These are phyloP conservation scores for Pterois miles DNA, from an alignment of 2,797 vertebrate genomes.

Conservation along the genomic window DNA sequence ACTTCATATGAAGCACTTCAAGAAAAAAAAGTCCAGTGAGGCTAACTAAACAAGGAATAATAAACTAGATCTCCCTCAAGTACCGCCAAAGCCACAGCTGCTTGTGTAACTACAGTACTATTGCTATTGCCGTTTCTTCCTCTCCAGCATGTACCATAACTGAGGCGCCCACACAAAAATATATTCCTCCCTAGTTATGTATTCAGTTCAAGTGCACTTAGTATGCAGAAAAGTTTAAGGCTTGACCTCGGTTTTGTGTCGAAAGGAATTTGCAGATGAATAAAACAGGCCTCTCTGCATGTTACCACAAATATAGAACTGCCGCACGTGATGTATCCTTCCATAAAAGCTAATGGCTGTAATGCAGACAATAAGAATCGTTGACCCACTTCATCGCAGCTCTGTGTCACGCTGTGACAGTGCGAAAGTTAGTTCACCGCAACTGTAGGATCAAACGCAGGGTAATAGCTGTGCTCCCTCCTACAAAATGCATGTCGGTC, in stretches of 20 bases:
- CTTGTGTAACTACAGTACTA: conserved; percentile 56
- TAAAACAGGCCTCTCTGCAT: conserved; percentile 45
- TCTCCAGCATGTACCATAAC: conserved; percentile 38
- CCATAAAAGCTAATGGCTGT: conserved; percentile 62
- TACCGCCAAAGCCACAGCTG: conserved; percentile 51
- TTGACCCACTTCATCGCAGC: conserved; percentile 68
- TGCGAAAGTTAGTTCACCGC: conserved; percentile 46
- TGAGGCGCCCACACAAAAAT: conserved; percentile 52
- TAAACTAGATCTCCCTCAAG: conserved; percentile 69
- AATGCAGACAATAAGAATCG: conserved; percentile 64
- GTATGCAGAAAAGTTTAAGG: conserved; percentile 51
- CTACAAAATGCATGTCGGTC: conserved; percentile 74
- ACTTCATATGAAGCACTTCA: conserved; percentile 62
- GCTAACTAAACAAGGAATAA: conserved; percentile 77
- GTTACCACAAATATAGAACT: conserved; percentile 45
- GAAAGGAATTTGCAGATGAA: conserved; percentile 52
- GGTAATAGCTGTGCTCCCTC: conserved; percentile 45
- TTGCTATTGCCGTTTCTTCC: conserved; percentile 38
- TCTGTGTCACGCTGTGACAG: conserved; percentile 47
- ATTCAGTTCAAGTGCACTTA: conserved; percentile 52
- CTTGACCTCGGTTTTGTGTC: conserved; percentile 55
- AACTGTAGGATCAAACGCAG: conserved; percentile 47
- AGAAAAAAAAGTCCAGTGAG: conserved; percentile 64
- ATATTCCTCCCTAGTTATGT: conserved; percentile 37
- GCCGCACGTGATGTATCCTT: conserved; percentile 47